Evolutionary conservation across 2,888 invertebrate species (phyloP), one percentile per base, ranked within the genome.

Genomic region (Pyrgus malvae): DNA sequence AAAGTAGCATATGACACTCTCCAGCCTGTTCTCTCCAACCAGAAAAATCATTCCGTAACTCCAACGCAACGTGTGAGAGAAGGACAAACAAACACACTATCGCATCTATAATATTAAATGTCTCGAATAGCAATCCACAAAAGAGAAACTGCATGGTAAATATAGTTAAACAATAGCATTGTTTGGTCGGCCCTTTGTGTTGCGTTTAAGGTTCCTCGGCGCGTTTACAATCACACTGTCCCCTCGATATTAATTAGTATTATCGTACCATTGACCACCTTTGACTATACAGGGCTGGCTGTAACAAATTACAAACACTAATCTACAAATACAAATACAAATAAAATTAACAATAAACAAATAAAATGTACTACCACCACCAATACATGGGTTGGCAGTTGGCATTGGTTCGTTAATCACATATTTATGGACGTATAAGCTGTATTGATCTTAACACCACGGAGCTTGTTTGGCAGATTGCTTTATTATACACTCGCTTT

Each of bases 191-290:
- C 59, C 69, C 74, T 74, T 75, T 71, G 72, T 72, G 61, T 62
- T 65, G 60, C 75, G 25, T 73, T 75, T 76, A 76, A 70, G 69
- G 73, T 56, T 59, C 21, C 54, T 70, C 70, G 69, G 69, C 70
- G 60, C 65, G 67, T 66, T 68, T 65, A 70, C 67, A 67, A 66
- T 61, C 58, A 56, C 54, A 60, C 66, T 62, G 55, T 51, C 55
- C 53, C 59, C 60, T 59, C 56, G 59, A 65, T 68, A 73, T 74
- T 75, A 73, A 76, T 74, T 71, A 69, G 65, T 60, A 62, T 63
- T 70, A 64, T 64, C 55, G 25, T 56, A 46, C 51, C 50, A 31
- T 44, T 44, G 49, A 54, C 19, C 38, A 51, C 21, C 38, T 40
- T 31, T 40, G 27, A 25, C 46, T 19, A 40, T 51, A n/a, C n/a